These are phyloP conservation scores for Scolopax bukidnonensis DNA, from an alignment of 2,797 vertebrate genomes.

Conservation along the genomic window DNA sequence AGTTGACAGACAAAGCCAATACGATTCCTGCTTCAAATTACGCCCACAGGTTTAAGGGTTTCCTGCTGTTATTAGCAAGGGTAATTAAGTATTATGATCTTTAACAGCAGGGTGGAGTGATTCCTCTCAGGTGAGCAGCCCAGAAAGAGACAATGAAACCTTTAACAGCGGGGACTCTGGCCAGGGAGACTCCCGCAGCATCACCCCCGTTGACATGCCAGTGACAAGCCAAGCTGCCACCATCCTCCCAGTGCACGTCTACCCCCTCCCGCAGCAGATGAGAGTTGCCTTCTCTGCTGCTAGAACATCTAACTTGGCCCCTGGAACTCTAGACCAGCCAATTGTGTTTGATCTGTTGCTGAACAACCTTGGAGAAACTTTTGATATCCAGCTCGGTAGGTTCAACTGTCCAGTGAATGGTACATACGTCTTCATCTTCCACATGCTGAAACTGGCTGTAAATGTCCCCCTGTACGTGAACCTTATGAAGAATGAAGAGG, in stretches of 20 bases:
- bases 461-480: conserved; percentile 96
- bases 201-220: conserved; percentile 86
- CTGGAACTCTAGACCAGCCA: conserved; percentile 94
- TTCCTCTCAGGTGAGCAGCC: conserved; percentile 93
- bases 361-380: conserved; percentile 93
- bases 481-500: conserved; percentile 97
- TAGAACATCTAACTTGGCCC: conserved; percentile 94
- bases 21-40: not conserved
- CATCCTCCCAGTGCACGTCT: conserved; percentile 90
- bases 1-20: not conserved
- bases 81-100: not conserved
- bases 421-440: conserved; percentile 96
- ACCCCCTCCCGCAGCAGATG: conserved; percentile 90
- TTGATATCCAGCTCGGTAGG: conserved; percentile 89
- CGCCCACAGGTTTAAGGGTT: not conserved
- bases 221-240: conserved; percentile 83
- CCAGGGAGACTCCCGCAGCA: conserved; percentile 88
- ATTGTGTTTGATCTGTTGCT: conserved; percentile 94
- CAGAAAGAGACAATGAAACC: conserved; percentile 86
- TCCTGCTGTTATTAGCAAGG: not conserved
- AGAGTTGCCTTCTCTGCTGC: conserved; percentile 94
- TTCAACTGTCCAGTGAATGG: conserved; percentile 93
- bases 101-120: conserved; percentile 89
- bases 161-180: conserved; percentile 89
- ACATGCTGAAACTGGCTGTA: conserved; percentile 96